These are phyloP conservation scores for Andricus grossulariae DNA, from an alignment of 1,140 invertebrate species.

Conservation along the genomic window DNA sequence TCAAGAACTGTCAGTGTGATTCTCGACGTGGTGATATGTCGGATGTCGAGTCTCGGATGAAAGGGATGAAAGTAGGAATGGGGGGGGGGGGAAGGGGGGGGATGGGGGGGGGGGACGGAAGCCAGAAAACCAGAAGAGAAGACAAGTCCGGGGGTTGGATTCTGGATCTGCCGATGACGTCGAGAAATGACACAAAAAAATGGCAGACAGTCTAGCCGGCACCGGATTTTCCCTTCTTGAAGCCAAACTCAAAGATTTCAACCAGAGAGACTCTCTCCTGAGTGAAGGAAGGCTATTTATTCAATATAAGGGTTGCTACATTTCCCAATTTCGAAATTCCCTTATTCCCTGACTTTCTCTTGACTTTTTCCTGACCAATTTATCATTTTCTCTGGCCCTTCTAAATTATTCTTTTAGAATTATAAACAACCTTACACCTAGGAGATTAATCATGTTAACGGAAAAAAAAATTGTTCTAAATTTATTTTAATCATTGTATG, in stretches of 20 bases:
- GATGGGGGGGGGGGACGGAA: slow-evolving; percentile 57
- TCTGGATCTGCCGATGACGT: slow-evolving; percentile 73
- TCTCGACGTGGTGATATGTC: slow-evolving; percentile 50
- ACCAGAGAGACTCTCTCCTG: slow-evolving; percentile 24
- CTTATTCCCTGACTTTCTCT: too few relatives aligned
- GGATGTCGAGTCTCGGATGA: slow-evolving; percentile 41
- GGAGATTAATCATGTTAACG: too few relatives aligned
- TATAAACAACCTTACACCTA: too few relatives aligned
- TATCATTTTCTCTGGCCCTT: too few relatives aligned
- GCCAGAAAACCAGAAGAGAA: slow-evolving; percentile 61
- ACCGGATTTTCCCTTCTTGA: slow-evolving; percentile 50
- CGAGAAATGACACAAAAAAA: slow-evolving; percentile 74
- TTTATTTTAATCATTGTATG: too few relatives aligned
- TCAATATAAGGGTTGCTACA: too few relatives aligned
- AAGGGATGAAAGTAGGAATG: slow-evolving; percentile 38
- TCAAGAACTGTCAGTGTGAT: slow-evolving; percentile 72
- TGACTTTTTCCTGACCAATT: too few relatives aligned
- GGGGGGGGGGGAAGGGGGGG: slow-evolving; percentile 43
- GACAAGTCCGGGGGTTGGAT: slow-evolving; percentile 55
- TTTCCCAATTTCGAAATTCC: too few relatives aligned
- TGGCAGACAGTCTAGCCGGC: slow-evolving; percentile 67
- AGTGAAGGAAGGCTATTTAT: too few relatives aligned
- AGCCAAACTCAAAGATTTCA: slow-evolving; percentile 36
- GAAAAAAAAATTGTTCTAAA: too few relatives aligned
- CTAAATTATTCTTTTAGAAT: too few relatives aligned